These are phyloP conservation scores for Apis florea DNA, from an alignment of 1,140 invertebrate species.

Conservation along the genomic window DNA sequence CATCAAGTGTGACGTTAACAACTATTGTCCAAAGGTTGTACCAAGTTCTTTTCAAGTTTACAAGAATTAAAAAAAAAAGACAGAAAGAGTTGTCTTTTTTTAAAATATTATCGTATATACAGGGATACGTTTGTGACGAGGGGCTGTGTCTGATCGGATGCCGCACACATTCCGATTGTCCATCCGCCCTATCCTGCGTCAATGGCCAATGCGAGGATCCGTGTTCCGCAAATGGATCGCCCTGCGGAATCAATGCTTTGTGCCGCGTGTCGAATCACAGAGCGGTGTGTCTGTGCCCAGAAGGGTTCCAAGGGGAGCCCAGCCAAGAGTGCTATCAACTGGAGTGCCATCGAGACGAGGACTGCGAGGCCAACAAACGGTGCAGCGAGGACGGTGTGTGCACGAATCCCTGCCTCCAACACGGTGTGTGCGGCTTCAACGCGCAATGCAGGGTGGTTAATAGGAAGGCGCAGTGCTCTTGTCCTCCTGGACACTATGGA, in stretches of 20 bases:
- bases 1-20: constrained; percentile 81
- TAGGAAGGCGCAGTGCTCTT: constrained; percentile 89
- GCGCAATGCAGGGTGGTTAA: constrained; percentile 92
- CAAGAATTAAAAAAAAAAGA: too few species aligned
- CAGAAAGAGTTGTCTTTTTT: too few species aligned
- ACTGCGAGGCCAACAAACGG: constrained; percentile 89
- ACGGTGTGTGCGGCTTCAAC: constrained; percentile 89
- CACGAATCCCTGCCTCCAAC: constrained; percentile 90
- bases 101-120: background rate
- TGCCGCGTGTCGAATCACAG: constrained; percentile 88
- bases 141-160: constrained; percentile 88
- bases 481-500: constrained; percentile 91
- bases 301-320: constrained; percentile 90
- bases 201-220: constrained; percentile 89
- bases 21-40: constrained; percentile 77
- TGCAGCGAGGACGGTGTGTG: constrained; percentile 88
- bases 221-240: constrained; percentile 83
- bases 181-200: constrained; percentile 87
- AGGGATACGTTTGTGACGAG: constrained; percentile 84
- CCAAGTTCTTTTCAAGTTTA: background rate
- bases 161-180: constrained; percentile 89
- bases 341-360: constrained; percentile 88
- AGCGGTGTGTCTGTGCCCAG: constrained; percentile 92
- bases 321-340: constrained; percentile 86
- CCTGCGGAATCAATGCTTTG: constrained; percentile 88